Evolutionary conservation across 1,140 invertebrate genomes (phyloP).

Genomic region (Idris sp.): DNA sequence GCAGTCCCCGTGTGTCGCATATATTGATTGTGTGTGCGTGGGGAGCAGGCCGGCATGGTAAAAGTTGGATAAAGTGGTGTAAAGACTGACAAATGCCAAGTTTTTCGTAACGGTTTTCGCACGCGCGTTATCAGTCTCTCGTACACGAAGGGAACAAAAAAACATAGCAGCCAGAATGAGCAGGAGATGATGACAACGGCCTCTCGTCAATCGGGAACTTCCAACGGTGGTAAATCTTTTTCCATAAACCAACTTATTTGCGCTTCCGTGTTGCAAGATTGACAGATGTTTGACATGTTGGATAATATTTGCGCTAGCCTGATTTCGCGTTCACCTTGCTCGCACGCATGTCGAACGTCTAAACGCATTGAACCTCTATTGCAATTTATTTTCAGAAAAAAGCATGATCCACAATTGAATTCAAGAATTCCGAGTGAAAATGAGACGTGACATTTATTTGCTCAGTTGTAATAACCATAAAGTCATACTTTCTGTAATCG

Average conservation of each 20-base stretch:
- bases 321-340: conserved; percentile 7
- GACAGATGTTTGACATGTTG: conserved; percentile 70
- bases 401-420: too few species aligned
- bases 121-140: conserved; percentile 56
- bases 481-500: too few species aligned
- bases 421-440: too few species aligned
- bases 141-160: conserved; percentile 10
- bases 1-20: conserved; percentile 13
- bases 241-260: conserved; percentile 14
- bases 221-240: conserved; percentile 70
- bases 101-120: conserved; percentile 71
- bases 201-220: conserved; percentile 71
- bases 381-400: too few species aligned
- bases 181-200: conserved; percentile 76
- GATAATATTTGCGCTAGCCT: too few species aligned
- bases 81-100: conserved; percentile 68
- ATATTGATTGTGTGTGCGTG: conserved; percentile 70
- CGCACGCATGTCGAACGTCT: too few species aligned
- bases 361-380: too few species aligned
- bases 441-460: too few species aligned
- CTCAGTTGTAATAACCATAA: too few species aligned
- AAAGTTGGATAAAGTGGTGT: conserved; percentile 62
- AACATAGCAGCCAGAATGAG: conserved; percentile 66
- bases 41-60: conserved; percentile 71
- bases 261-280: too few species aligned